A percentile compares a stretch with the other conserved stretches of the same genome.
These are phyloP conservation scores for Nowickia ferox DNA, from an alignment of 2,888 invertebrate species.

Conservation along the genomic window DNA sequence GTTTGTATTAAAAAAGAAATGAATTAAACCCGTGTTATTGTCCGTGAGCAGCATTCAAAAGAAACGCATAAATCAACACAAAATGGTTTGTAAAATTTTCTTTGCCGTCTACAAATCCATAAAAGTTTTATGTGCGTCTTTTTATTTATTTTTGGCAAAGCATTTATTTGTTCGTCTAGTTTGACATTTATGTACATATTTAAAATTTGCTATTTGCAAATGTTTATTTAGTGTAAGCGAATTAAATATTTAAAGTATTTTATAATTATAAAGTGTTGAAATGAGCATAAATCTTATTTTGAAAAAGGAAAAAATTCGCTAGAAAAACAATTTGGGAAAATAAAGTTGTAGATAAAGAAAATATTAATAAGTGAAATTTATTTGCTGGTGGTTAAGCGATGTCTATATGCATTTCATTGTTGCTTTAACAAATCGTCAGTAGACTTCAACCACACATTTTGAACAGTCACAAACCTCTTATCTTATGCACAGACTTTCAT, in stretches of 20 bases:
- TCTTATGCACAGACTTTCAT: no score
- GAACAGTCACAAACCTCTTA: no score
- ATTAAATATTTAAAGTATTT: no score
- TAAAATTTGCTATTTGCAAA: constrained; percentile 5
- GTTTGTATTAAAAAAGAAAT: constrained; percentile 41
- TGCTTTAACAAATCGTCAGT: no score
- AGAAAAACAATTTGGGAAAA: neutral
- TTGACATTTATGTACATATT: constrained; percentile 18
- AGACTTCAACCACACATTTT: no score
- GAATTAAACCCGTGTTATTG: constrained; percentile 62
- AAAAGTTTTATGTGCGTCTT: constrained; percentile 19
- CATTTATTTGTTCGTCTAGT: constrained; percentile 29
- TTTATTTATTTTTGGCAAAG: constrained; percentile 13
- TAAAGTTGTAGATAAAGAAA: neutral
- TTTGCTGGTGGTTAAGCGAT: no score
- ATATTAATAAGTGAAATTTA: no score
- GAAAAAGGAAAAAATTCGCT: neutral
- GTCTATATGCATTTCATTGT: no score
- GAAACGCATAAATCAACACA: constrained; percentile 69
- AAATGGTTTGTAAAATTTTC: constrained; percentile 52
- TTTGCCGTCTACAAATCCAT: constrained; percentile 19
- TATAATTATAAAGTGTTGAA: neutral
- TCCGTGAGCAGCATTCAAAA: constrained; percentile 35
- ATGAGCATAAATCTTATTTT: constrained; percentile 9
- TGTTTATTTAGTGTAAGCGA: no score